A percentile compares a stretch with the other conserved stretches of the same genome.
Conservation (phyloP, 2,888 invertebrate species). For the Boloria selene region DNA sequence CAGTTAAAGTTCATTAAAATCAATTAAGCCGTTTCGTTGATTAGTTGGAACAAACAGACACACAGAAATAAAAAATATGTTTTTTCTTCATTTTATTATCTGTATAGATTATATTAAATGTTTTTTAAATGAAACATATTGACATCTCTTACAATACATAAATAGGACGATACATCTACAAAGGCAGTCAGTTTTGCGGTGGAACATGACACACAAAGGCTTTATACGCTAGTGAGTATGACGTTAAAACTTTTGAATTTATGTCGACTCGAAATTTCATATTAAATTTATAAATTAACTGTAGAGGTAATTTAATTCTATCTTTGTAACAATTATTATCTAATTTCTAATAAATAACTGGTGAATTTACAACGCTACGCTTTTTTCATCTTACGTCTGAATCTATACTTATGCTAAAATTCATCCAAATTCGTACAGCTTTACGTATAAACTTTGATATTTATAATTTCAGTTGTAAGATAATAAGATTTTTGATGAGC, state of each 20-base stretch:
- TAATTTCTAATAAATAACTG: neutral
- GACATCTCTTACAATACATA: slow-evolving; percentile 3
- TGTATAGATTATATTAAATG: neutral
- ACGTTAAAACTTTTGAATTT: slow-evolving; percentile 20
- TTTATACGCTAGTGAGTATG: slow-evolving; percentile 1
- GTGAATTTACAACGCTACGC: too few relatives aligned
- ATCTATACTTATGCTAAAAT: too few relatives aligned
- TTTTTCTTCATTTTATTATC: too few relatives aligned
- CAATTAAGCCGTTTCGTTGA: too few relatives aligned
- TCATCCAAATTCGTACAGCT: too few relatives aligned
- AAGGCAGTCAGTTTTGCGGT: slow-evolving; percentile 13
- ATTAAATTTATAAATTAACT: slow-evolving; percentile 6
- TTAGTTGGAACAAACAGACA: too few relatives aligned
- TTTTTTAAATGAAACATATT: slow-evolving; percentile 1
- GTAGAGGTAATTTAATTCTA: neutral
- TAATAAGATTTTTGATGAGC: too few relatives aligned
- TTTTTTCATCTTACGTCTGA: too few relatives aligned
- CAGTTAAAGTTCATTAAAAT: too few relatives aligned
- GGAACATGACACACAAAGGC: slow-evolving; percentile 18
- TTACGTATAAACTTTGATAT: too few relatives aligned
- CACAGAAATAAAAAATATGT: too few relatives aligned
- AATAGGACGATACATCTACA: slow-evolving; percentile 7
- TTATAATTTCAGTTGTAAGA: too few relatives aligned
- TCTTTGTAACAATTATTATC: neutral
- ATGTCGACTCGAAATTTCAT: slow-evolving; percentile 9